These are phyloP conservation scores for Notolepis coatsorum DNA, from an alignment of 2,797 vertebrate species.

Conservation along the genomic window DNA sequence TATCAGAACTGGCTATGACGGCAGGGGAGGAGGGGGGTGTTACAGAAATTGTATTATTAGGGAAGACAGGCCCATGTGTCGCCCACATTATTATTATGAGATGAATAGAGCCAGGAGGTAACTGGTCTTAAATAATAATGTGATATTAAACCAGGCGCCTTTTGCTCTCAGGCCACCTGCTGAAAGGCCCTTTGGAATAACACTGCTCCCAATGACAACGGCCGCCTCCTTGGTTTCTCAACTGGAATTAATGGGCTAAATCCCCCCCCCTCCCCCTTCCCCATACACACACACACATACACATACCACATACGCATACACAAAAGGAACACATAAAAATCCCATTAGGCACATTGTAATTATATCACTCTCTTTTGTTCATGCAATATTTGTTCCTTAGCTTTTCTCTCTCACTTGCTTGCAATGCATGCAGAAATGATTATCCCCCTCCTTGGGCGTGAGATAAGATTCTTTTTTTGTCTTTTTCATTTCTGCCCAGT, in stretches of 20 bases:
- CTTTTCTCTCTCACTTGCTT: conserved; percentile 5
- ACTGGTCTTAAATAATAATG: conserved; percentile 58
- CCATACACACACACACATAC: too few species aligned
- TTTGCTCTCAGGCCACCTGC: conserved; percentile 70
- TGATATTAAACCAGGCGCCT: conserved; percentile 64
- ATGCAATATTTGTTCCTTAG: conserved; percentile 44
- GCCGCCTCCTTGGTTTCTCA: conserved; percentile 82
- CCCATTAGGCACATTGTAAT: conserved; percentile 70
- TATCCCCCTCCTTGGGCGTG: conserved; percentile 19
- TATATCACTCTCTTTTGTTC: conserved; percentile 58
- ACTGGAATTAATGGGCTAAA: conserved; percentile 86
- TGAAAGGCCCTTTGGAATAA: conserved; percentile 82
- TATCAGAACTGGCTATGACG: conserved; percentile 15
- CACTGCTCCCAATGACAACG: conserved; percentile 80
- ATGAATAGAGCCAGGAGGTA: conserved; percentile 32
- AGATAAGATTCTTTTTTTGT: background rate
- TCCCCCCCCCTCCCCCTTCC: conserved; percentile 45
- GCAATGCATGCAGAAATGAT: conserved; percentile 17
- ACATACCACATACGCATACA: too few species aligned
- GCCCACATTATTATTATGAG: conserved; percentile 50
- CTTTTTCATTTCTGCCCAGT: conserved; percentile 2
- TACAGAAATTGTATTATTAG: conserved; percentile 35
- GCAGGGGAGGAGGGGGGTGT: background rate
- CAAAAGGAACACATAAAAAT: conserved; percentile 43
- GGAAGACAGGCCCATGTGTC: conserved; percentile 24